Evolutionary conservation across 2,888 invertebrate species (phyloP), one percentile per base, ranked within the genome.

Genomic region (Diachrysia chrysitis): DNA sequence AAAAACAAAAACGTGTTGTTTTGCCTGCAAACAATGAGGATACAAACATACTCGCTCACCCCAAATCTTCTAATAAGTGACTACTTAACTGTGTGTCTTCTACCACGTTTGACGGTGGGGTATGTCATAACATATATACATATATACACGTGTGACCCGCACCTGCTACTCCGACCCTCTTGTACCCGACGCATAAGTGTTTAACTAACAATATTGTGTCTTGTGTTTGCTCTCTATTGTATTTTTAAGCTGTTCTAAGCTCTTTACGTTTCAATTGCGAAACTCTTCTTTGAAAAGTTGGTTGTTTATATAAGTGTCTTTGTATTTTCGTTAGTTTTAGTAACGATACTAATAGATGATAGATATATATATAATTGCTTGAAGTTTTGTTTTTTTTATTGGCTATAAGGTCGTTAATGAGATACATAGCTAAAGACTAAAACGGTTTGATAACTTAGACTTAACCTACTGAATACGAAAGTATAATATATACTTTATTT

Each of bases 191-290:
- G 48, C 21, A 21, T 51, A 51, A 12, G 48, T 12, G 48, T 51
- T 51, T 48, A 19, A 19, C 12, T 51, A 21, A 51, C 48, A 51
- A 51, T 29, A 29, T 46, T 46, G 46, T 46, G 48, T 10, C 19
- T 4, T 21, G 19, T 19, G 10, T 17, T 51, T 51, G 19, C 21
- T 51, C 48, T 21, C 48, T 51, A 51, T 51, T 51, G 21, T 51
- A 14, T 51, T 21, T 51, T 51, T 51, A 51, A 51, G 48, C 48
- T 51, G 19, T 10, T 51, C 19, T 51, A 51, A 51, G 48, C 48
- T 2, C 19, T 21, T 51, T 21, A 12, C 12, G 19, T 51, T 51
- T 51, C 48, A 51, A 21, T 21, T 21, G 48, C 19, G 19, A 19
- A 19, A 19, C 21, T n/a, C 7, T 51, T 51, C 10, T 48, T 21